Evolutionary conservation across 2,113 vertebrate genomes (phyloP), one percentile per base, ranked within the genome.

Genomic region (Oenanthe oenanthe): DNA sequence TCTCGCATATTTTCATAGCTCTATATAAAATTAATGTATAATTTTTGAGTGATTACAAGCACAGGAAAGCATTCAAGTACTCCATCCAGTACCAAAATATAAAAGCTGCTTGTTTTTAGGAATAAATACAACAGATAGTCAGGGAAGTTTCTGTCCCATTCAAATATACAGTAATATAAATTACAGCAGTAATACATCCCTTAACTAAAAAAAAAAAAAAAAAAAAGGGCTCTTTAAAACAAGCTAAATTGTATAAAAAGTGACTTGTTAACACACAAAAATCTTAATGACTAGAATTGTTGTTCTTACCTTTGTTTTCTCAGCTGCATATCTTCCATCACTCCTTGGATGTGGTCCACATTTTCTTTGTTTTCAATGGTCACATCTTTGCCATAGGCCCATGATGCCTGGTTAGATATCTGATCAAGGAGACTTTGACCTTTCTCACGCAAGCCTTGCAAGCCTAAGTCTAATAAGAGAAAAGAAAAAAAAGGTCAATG

Each of bases 271-370:
- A 66, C 20, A 62, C 5, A 54, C 0, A 2, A 63, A 80, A 89
- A n/a, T 31, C 12, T 40, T 62, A n/a, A 63, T 26, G 9, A 45
- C 12, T 63, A 12, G 6, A 61, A 85, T 2, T 70, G 16, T 4
- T 58, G 16, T 40, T 81, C 48, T 82, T 96, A 99, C 99, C 99
- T 99, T 97, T 99, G 99, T 95, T 99, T 99, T 82, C 99, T 98
- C 76, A 99, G 99, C 79, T 99, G 99, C 99, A 99, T 99, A 88
- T 99, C 99, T 93, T 99, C 99, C 99, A 99, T 99, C 75, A 99
- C 98, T 43, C 98, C 98, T 96, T 99, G 99, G 92, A 99, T 98
- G 83, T 99, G 99, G 89, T 99, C 99, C 71, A 99, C 96, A 83
- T 99, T 99, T 93, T 99, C 99, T 96, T 99, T 99, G 95, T 99